These are phyloP conservation scores for Aporophyla lueneburgensis DNA, from an alignment of 2,888 invertebrate genomes.

Conservation along the genomic window DNA sequence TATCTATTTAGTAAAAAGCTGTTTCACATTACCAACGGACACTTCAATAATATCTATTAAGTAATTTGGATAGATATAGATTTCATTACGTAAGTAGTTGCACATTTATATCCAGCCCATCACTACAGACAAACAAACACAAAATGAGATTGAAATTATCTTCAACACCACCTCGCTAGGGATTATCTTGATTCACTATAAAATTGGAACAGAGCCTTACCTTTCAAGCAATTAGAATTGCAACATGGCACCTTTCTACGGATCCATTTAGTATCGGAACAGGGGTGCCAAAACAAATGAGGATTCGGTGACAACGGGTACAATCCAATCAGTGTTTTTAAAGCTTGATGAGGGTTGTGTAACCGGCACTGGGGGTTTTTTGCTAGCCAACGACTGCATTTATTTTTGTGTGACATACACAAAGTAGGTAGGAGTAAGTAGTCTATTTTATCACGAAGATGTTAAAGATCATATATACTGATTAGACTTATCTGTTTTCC, in stretches of 20 bases:
- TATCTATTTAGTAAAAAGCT: too few relatives aligned
- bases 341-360: conserved; percentile 33
- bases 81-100: neutral
- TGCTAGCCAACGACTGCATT: neutral
- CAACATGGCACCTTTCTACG: conserved; percentile 30
- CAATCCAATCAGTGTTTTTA: conserved; percentile 42
- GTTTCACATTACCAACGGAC: too few relatives aligned
- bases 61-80: too few relatives aligned
- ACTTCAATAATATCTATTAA: too few relatives aligned
- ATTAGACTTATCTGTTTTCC: too few relatives aligned
- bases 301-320: conserved; percentile 24
- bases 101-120: neutral
- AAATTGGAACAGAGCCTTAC: conserved; percentile 20
- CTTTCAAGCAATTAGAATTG: conserved; percentile 60
- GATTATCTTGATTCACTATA: conserved; percentile 7
- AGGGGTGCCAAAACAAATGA: conserved; percentile 37
- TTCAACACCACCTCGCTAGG: neutral
- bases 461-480: too few relatives aligned
- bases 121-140: neutral
- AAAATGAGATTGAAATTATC: conserved; percentile 3
- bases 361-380: neutral
- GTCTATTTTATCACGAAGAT: too few relatives aligned
- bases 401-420: too few relatives aligned
- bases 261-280: conserved; percentile 44
- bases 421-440: too few relatives aligned